phyloP scores from a whole-genome alignment of 2,797 vertebrate genomes.

The Sciurus vulgaris region DNA sequence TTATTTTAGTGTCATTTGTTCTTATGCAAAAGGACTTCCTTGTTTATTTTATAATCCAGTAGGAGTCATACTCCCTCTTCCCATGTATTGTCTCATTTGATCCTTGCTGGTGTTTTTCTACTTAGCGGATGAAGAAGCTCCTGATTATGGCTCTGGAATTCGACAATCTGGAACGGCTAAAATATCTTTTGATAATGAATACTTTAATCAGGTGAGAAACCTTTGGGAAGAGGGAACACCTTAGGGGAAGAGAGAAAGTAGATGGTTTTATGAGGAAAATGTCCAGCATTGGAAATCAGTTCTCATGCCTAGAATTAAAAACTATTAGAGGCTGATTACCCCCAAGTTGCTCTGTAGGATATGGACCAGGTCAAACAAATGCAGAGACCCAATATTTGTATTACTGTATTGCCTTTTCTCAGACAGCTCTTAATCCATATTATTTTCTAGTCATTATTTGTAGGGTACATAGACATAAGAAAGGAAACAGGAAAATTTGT shows the following conservation, averaged over 20 bases:
- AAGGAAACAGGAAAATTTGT: not conserved
- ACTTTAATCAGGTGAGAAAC: constrained; percentile 95
- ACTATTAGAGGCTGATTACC: not conserved
- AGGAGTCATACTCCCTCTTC: not conserved
- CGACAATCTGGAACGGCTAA: constrained; percentile 99
- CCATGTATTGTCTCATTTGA: not conserved
- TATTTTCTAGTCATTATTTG: constrained; percentile 26
- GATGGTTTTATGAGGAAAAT: not conserved
- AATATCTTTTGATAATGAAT: constrained; percentile 98
- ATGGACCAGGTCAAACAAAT: too few species aligned
- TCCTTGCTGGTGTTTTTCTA: not conserved
- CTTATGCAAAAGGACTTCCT: not conserved
- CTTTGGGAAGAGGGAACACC: not conserved
- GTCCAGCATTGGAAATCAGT: not conserved
- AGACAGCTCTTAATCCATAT: not conserved
- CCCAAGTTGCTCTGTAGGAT: not conserved
- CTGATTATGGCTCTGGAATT: constrained; percentile 98
- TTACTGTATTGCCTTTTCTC: not conserved
- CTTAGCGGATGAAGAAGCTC: constrained; percentile 97
- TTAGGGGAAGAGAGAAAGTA: not conserved
- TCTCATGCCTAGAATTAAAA: not conserved
- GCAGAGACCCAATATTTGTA: not conserved
- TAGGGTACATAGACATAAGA: not conserved
- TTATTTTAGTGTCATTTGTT: not conserved
- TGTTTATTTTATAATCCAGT: not conserved